Evolutionary conservation across 2,113 vertebrate genomes (phyloP).

Genomic region (Diadophis punctatus): DNA sequence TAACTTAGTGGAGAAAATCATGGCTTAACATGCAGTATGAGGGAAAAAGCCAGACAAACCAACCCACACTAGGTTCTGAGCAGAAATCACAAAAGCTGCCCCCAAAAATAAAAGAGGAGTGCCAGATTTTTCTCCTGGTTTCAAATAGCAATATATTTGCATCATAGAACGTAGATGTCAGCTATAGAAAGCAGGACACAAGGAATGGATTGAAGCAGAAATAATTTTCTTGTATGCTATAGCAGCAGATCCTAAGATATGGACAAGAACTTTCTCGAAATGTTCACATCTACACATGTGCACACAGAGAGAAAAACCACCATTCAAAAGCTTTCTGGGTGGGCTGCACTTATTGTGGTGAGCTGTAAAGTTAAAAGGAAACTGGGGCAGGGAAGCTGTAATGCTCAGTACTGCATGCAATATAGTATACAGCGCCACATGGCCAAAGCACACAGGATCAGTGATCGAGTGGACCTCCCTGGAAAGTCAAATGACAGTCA

Average conservation of each 20-base stretch:
- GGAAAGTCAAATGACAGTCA: slow-evolving; percentile 64
- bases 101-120: not conserved
- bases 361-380: slow-evolving; percentile 67
- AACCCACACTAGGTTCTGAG: not conserved
- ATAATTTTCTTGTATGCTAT: slow-evolving; percentile 16
- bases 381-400: slow-evolving; percentile 52
- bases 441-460: slow-evolving; percentile 71
- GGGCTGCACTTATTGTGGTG: slow-evolving; percentile 58
- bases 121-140: not conserved
- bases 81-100: not conserved
- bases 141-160: not conserved
- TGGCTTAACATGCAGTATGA: not conserved
- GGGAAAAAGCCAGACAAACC: not conserved
- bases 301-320: not conserved
- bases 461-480: slow-evolving; percentile 72
- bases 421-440: slow-evolving; percentile 63
- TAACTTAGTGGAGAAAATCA: not conserved
- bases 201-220: not conserved
- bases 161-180: not conserved
- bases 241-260: slow-evolving; percentile 48
- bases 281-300: not conserved
- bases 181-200: slow-evolving; percentile 1
- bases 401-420: slow-evolving; percentile 38
- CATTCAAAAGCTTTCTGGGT: slow-evolving; percentile 62
- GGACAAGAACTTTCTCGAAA: slow-evolving; percentile 46